Evolutionary conservation across 2,113 vertebrate species (phyloP).

Genomic region (Ahaetulla prasina): DNA sequence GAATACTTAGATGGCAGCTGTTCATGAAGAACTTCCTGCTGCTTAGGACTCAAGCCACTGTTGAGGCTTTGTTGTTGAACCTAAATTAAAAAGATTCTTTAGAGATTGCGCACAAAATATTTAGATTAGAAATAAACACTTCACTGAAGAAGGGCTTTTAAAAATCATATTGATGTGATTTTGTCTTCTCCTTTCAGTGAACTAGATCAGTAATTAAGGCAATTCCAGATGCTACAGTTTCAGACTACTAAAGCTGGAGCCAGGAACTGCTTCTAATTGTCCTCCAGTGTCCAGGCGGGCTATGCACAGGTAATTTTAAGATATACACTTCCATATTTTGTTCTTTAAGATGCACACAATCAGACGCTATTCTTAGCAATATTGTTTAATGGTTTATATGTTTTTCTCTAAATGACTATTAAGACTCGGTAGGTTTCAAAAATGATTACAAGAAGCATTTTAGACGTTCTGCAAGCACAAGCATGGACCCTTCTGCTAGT

Average conservation of each 20-base stretch:
- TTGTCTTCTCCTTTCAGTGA: constrained; percentile 37
- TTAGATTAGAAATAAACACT: background rate
- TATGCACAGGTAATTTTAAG: constrained; percentile 33
- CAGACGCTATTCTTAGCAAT: constrained; percentile 5
- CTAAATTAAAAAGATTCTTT: background rate
- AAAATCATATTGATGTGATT: constrained; percentile 22
- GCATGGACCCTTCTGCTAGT: background rate
- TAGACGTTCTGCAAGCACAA: background rate
- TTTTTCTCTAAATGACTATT: constrained; percentile 42
- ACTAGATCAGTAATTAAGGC: constrained; percentile 50
- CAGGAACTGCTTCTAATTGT: constrained; percentile 58
- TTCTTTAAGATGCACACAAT: background rate
- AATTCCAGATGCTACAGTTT: constrained; percentile 57
- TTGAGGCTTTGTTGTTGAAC: background rate
- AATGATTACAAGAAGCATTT: background rate
- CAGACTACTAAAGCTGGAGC: constrained; percentile 55
- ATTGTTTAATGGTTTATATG: constrained; percentile 25
- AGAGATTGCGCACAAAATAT: background rate
- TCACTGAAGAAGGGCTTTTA: background rate
- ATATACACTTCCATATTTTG: constrained; percentile 30
- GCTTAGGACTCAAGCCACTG: background rate
- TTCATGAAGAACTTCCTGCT: background rate
- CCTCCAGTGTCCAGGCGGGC: constrained; percentile 42
- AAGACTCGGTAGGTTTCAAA: background rate
- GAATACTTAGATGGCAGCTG: background rate